Percentiles rank a stretch among this genome's conserved stretches.
Conservation (phyloP, 2,113 vertebrate genomes). For the Redunca redunca region DNA sequence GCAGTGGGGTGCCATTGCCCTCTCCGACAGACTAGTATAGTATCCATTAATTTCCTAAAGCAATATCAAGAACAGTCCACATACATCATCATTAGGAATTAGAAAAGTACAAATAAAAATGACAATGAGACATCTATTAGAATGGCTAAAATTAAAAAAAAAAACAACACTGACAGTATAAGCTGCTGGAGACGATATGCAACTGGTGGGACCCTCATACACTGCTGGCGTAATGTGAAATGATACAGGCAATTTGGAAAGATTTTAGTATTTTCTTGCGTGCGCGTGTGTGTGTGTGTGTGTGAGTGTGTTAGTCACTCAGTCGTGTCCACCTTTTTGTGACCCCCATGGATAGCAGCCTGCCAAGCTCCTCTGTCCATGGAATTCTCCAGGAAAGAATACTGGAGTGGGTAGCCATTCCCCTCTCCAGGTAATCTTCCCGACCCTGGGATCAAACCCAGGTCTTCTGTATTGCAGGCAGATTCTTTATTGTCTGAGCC, state of each 20-base stretch:
- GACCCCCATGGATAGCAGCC: neutral
- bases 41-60: neutral
- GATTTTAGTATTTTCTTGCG: neutral
- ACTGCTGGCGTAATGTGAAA: neutral
- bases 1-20: too few species aligned
- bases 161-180: neutral
- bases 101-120: neutral
- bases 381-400: neutral
- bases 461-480: neutral
- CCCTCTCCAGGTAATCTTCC: neutral
- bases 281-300: neutral
- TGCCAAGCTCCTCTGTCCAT: neutral
- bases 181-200: neutral
- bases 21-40: too few species aligned
- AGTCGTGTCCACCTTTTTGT: neutral
- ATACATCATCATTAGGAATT: neutral
- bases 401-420: neutral
- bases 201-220: neutral
- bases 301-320: neutral
- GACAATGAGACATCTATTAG: neutral
- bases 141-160: neutral
- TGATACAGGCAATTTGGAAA: neutral
- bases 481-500: neutral
- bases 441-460: neutral
- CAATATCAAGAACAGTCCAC: neutral